These are phyloP conservation scores for Caenorhabditis briggsae DNA, from an alignment of 1,140 invertebrate genomes.

Conservation along the genomic window DNA sequence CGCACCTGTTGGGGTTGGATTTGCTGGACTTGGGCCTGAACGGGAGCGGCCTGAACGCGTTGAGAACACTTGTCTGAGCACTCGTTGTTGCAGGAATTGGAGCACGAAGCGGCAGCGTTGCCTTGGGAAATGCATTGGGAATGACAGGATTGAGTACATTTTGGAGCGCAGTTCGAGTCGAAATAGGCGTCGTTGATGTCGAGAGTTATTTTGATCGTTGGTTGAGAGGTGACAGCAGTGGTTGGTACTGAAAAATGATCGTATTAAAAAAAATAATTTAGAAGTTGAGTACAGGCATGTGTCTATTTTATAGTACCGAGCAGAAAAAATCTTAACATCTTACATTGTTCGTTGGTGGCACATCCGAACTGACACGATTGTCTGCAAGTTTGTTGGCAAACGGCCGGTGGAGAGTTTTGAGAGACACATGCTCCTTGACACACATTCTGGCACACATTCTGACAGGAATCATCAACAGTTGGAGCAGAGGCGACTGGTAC, in stretches of 20 bases:
- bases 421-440: constrained; percentile 52
- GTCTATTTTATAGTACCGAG: background rate
- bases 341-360: constrained; percentile 26
- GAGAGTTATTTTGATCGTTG: constrained; percentile 58
- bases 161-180: constrained; percentile 39
- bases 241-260: constrained; percentile 9
- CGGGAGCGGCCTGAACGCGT: background rate
- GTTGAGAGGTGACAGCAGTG: background rate
- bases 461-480: constrained; percentile 36
- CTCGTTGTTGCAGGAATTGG: constrained; percentile 45
- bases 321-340: background rate
- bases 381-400: constrained; percentile 51
- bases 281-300: background rate
- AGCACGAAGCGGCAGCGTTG: constrained; percentile 36
- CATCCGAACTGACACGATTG: constrained; percentile 56
- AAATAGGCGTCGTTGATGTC: constrained; percentile 60
- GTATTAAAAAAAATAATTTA: too few species aligned
- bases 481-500: constrained; percentile 38
- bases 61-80: constrained; percentile 35
- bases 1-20: constrained; percentile 53
- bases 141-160: constrained; percentile 57
- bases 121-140: constrained; percentile 61
- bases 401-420: constrained; percentile 39
- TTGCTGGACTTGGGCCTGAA: constrained; percentile 27
- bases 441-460: constrained; percentile 55